phyloP scores from a whole-genome alignment of 1,140 invertebrate species.

The Samia ricini region DNA sequence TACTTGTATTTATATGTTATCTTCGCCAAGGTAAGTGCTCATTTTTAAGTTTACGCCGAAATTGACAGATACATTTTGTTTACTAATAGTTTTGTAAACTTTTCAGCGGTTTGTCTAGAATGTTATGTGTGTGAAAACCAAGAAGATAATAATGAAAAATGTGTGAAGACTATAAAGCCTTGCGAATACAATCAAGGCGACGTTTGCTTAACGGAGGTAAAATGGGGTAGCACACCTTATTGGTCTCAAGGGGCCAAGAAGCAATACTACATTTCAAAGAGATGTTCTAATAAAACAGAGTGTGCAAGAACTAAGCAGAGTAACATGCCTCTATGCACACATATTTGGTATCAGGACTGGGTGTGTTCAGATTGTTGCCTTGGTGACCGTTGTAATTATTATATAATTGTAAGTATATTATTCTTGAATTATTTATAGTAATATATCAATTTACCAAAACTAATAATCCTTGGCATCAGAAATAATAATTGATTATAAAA shows the following conservation, averaged over 20 bases:
- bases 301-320: slow-evolving; percentile 85
- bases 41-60: background rate
- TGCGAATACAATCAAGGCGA: slow-evolving; percentile 92
- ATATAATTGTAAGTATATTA: slow-evolving; percentile 90
- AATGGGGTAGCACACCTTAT: slow-evolving; percentile 95
- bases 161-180: slow-evolving; percentile 93
- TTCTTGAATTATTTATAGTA: background rate
- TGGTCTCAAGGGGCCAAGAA: slow-evolving; percentile 96
- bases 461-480: no score
- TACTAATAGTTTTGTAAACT: background rate
- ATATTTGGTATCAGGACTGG: slow-evolving; percentile 99
- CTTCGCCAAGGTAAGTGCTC: slow-evolving; percentile 19
- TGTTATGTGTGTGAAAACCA: slow-evolving; percentile 97
- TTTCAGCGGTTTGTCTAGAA: slow-evolving; percentile 85
- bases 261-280: slow-evolving; percentile 96
- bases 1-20: slow-evolving; percentile 12
- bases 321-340: slow-evolving; percentile 89
- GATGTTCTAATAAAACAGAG: slow-evolving; percentile 88
- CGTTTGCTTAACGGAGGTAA: slow-evolving; percentile 92
- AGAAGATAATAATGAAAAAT: slow-evolving; percentile 96
- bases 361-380: slow-evolving; percentile 97
- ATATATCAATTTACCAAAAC: no score
- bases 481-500: no score
- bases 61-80: background rate
- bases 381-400: slow-evolving; percentile 98